Conservation (phyloP, 2,797 vertebrate genomes). For the Phalloptychus januarius region DNA sequence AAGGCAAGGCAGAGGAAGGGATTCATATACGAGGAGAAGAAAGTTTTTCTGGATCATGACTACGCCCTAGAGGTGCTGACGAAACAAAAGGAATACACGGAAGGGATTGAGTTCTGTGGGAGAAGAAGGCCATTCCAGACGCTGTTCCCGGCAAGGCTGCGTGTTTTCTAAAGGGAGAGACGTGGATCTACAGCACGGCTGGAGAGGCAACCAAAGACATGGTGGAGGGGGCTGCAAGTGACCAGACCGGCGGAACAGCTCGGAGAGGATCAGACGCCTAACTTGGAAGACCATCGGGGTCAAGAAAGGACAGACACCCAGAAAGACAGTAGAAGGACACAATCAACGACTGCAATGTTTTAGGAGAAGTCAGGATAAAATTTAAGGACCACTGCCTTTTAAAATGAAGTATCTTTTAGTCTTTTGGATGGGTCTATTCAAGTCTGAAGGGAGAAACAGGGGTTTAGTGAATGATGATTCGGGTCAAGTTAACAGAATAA, state of each 20-base stretch:
- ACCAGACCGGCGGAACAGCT: not conserved
- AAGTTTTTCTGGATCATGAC: not conserved
- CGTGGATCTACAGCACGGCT: not conserved
- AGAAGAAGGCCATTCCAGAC: not conserved
- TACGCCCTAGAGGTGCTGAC: not conserved
- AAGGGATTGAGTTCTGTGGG: not conserved
- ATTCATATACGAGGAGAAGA: not conserved
- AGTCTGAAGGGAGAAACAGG: not conserved
- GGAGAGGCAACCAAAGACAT: not conserved
- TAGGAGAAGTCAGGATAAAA: not conserved
- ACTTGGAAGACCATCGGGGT: not conserved
- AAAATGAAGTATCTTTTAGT: not conserved
- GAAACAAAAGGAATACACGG: not conserved
- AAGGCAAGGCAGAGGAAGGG: conserved; percentile 3
- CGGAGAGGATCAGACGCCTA: not conserved
- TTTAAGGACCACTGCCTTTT: not conserved
- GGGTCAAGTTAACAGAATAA: too few relatives aligned
- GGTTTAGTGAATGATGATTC: not conserved
- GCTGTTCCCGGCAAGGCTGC: not conserved
- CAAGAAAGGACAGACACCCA: not conserved
- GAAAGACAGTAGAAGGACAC: not conserved
- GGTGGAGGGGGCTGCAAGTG: not conserved
- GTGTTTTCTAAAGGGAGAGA: not conserved
- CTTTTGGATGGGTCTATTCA: not conserved
- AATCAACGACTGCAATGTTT: not conserved